phyloP scores from a whole-genome alignment of 1,140 invertebrate genomes.

The Aradophagus sp. region DNA sequence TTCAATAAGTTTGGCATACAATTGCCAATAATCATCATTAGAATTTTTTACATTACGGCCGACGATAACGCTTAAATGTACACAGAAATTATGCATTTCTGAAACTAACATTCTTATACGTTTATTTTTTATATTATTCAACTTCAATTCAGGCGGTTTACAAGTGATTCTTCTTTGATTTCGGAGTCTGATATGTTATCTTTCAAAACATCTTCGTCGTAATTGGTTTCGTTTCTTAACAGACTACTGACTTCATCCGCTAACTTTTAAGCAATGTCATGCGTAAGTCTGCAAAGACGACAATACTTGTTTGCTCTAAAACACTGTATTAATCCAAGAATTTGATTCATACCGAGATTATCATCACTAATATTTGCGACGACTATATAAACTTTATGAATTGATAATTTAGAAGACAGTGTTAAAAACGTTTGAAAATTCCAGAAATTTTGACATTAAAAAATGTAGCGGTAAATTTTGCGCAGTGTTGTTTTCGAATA shows the following conservation, averaged over 20 bases:
- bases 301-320: constrained; percentile 14
- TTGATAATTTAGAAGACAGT: no score
- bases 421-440: no score
- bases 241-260: background rate
- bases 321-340: constrained; percentile 8
- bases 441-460: no score
- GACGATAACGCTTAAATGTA: constrained; percentile 9
- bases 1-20: constrained; percentile 4
- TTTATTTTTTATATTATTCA: constrained; percentile 6
- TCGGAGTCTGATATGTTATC: constrained; percentile 4
- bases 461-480: no score
- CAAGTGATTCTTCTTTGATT: constrained; percentile 4
- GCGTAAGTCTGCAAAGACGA: constrained; percentile 3
- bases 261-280: background rate
- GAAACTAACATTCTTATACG: constrained; percentile 10
- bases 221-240: constrained; percentile 14
- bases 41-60: constrained; percentile 1
- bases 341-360: constrained; percentile 19
- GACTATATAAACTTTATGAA: no score
- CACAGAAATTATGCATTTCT: constrained; percentile 4
- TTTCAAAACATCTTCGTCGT: background rate
- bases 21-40: constrained; percentile 8
- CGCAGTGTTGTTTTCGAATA: no score
- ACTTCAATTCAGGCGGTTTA: background rate
- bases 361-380: constrained; percentile 12